Evolutionary conservation across 2,888 invertebrate genomes (phyloP).

Genomic region (Zygothrica quintamaculata): DNA sequence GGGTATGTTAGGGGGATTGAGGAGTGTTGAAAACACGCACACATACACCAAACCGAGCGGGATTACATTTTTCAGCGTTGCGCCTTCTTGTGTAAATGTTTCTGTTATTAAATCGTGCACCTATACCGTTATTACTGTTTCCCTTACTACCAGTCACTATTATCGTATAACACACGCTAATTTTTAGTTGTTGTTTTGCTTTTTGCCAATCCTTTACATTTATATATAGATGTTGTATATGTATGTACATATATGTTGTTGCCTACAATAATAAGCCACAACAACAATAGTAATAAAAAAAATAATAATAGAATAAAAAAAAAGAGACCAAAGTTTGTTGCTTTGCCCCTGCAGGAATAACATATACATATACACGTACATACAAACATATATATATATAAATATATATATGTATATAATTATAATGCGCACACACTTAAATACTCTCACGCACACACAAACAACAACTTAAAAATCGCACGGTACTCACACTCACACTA

Average conservation of each 20-base stretch:
- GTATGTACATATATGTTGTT: conserved; percentile 43
- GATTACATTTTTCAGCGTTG: conserved; percentile 25
- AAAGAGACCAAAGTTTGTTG: conserved; percentile 63
- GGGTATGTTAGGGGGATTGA: neutral
- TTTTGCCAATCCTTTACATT: conserved; percentile 51
- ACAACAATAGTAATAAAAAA: no score
- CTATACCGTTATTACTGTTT: conserved; percentile 37
- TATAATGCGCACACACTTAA: conserved; percentile 56
- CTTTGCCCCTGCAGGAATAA: conserved; percentile 64
- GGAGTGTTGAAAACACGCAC: conserved; percentile 4
- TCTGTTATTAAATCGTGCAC: conserved; percentile 38
- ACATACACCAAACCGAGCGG: conserved; percentile 8
- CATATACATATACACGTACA: conserved; percentile 36
- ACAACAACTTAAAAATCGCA: conserved; percentile 9
- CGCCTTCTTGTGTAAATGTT: conserved; percentile 36
- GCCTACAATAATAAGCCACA: conserved; percentile 70
- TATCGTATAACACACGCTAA: conserved; percentile 57
- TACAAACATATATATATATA: conserved; percentile 19
- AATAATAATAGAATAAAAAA: no score
- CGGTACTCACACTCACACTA: no score
- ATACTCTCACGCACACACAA: no score
- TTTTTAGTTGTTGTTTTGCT: conserved; percentile 49
- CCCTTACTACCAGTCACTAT: conserved; percentile 46
- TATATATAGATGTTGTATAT: conserved; percentile 13
- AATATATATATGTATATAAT: conserved; percentile 41